Conservation (phyloP, 30 jellyfish, hydroid and myxozoan species). For the Cassiopea xamachana region DNA sequence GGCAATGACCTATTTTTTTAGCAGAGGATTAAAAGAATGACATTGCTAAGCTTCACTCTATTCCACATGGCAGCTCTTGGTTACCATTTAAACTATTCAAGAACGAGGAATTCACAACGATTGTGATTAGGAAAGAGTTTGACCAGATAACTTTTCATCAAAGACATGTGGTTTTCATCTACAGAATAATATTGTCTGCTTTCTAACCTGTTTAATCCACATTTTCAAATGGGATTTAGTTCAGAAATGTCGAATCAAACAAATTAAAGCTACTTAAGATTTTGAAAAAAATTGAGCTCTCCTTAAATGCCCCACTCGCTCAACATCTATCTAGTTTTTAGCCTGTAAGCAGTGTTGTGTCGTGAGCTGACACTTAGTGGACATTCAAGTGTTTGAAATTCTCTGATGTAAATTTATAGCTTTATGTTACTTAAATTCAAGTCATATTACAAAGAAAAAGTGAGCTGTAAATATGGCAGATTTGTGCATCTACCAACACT, state of each 20-base stretch:
- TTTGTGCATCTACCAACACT: too few species aligned
- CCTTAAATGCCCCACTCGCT: too few species aligned
- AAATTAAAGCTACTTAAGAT: constrained; percentile 13
- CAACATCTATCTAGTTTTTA: too few species aligned
- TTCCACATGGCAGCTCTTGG: constrained; percentile 40
- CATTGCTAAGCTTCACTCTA: constrained; percentile 28
- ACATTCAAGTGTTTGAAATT: too few species aligned
- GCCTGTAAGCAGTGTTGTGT: too few species aligned
- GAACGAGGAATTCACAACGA: constrained; percentile 27
- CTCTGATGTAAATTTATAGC: too few species aligned
- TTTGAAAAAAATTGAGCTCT: neutral
- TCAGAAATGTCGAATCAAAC: constrained; percentile 49
- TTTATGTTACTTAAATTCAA: too few species aligned
- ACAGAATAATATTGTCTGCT: constrained; percentile 27
- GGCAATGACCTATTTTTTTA: constrained; percentile 27
- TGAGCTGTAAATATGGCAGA: too few species aligned
- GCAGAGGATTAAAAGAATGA: constrained; percentile 27
- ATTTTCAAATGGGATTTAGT: constrained; percentile 54
- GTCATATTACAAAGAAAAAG: too few species aligned
- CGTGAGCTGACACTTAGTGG: too few species aligned
- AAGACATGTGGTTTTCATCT: constrained; percentile 53
- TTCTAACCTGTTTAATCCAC: constrained; percentile 42
- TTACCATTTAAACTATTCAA: constrained; percentile 13
- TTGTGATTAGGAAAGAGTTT: constrained; percentile 54
- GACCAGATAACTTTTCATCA: constrained; percentile 55